phyloP scores from a whole-genome alignment of 1,140 invertebrate species.

The Drosophila yakuba region DNA sequence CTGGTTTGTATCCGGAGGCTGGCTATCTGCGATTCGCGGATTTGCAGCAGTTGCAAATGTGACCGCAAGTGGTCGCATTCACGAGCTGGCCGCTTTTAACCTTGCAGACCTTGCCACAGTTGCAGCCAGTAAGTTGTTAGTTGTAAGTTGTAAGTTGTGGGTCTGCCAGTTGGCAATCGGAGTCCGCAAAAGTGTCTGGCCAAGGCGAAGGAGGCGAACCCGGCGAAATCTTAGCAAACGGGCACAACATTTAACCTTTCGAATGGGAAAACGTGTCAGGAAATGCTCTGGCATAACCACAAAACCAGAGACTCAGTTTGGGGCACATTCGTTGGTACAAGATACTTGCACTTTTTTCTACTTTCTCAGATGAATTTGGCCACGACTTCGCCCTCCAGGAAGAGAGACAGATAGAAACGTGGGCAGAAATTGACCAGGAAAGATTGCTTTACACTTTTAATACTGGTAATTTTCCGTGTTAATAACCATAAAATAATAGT shows the following conservation, averaged over 20 bases:
- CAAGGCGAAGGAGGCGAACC: slow-evolving; percentile 68
- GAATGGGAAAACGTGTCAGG: slow-evolving; percentile 63
- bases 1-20: slow-evolving; percentile 54
- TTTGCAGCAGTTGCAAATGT: slow-evolving; percentile 31
- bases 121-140: slow-evolving; percentile 53
- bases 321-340: slow-evolving; percentile 17
- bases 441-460: slow-evolving; percentile 26
- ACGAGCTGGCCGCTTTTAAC: slow-evolving; percentile 62
- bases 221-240: slow-evolving; percentile 22
- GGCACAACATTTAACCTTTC: slow-evolving; percentile 66
- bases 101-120: slow-evolving; percentile 82
- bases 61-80: slow-evolving; percentile 57
- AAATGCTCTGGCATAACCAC: slow-evolving; percentile 53
- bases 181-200: slow-evolving; percentile 43
- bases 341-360: slow-evolving; percentile 9
- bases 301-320: slow-evolving; percentile 26
- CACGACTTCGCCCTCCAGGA: slow-evolving; percentile 48
- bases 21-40: slow-evolving; percentile 28
- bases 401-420: slow-evolving; percentile 11
- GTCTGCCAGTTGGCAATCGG: slow-evolving; percentile 20
- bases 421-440: slow-evolving; percentile 23
- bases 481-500: slow-evolving; percentile 29
- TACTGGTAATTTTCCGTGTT: slow-evolving; percentile 36
- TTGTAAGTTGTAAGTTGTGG: slow-evolving; percentile 37
- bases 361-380: slow-evolving; percentile 13